Conservation (phyloP, 2,797 vertebrate species). For the Myotis myotis region DNA sequence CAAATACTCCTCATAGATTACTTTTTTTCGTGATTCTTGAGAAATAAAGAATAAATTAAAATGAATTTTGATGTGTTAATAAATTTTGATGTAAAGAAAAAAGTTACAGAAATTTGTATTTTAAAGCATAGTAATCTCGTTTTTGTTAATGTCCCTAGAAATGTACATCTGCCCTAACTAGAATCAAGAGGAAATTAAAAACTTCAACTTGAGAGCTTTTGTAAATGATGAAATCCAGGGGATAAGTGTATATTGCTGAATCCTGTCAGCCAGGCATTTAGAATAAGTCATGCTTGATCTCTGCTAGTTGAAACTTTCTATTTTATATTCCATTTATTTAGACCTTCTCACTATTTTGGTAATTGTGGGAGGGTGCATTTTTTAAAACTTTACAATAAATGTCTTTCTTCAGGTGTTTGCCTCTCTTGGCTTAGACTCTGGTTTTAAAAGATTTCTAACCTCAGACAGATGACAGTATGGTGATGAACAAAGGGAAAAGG, state of each 20-base stretch:
- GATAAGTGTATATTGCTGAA: background rate
- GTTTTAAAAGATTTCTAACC: background rate
- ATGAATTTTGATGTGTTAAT: background rate
- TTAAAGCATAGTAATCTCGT: background rate
- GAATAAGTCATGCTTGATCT: background rate
- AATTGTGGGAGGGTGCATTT: background rate
- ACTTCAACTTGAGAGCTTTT: background rate
- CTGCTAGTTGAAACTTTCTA: background rate
- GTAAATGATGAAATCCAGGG: background rate
- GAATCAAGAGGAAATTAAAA: background rate
- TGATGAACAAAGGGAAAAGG: background rate
- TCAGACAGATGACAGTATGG: background rate
- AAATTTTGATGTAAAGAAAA: conserved; percentile 12
- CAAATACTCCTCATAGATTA: background rate
- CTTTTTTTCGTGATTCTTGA: background rate
- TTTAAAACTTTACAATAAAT: background rate
- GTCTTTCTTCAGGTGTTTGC: background rate
- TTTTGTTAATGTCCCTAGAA: background rate
- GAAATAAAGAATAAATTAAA: conserved; percentile 22
- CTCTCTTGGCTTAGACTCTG: background rate
- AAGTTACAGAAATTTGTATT: background rate
- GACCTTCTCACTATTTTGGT: background rate
- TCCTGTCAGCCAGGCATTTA: background rate
- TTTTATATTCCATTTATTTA: background rate
- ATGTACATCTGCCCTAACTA: background rate